These are phyloP conservation scores for Formicarius rufipectus DNA, from an alignment of 2,113 vertebrate genomes.

Conservation along the genomic window DNA sequence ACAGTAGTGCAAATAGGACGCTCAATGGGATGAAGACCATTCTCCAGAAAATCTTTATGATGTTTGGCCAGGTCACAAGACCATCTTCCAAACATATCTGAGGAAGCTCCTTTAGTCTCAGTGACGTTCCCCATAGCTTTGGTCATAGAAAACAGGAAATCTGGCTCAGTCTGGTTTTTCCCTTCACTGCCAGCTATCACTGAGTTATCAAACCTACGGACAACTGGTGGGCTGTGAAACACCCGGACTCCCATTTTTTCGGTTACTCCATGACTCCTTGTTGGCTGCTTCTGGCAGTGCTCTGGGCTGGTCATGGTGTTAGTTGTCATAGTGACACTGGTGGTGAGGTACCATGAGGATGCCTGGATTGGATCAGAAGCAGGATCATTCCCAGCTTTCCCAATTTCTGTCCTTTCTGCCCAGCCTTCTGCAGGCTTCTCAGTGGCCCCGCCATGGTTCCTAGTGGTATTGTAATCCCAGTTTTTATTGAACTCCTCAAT, in stretches of 20 bases:
- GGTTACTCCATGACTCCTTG: slow-evolving; percentile 61
- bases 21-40: slow-evolving; percentile 71
- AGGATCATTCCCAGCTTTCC: slow-evolving; percentile 54
- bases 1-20: slow-evolving; percentile 82
- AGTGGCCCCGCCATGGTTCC: slow-evolving; percentile 19
- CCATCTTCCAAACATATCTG: slow-evolving; percentile 86
- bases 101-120: slow-evolving; percentile 72
- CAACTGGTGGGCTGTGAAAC: slow-evolving; percentile 82
- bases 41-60: slow-evolving; percentile 77
- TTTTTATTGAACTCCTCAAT: slow-evolving; percentile 95
- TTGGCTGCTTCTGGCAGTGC: slow-evolving; percentile 86
- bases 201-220: slow-evolving; percentile 71
- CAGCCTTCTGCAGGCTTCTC: slow-evolving; percentile 75
- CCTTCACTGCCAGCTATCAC: slow-evolving; percentile 49
- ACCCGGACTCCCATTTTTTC: slow-evolving; percentile 83
- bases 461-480: slow-evolving; percentile 82
- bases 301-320: slow-evolving; percentile 90
- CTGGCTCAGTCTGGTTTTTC: slow-evolving; percentile 71
- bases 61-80: slow-evolving; percentile 80
- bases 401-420: slow-evolving; percentile 79
- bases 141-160: slow-evolving; percentile 79
- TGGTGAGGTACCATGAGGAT: slow-evolving; percentile 93
- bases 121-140: slow-evolving; percentile 72
- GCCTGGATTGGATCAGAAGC: slow-evolving; percentile 80
- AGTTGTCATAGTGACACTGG: slow-evolving; percentile 92